Evolutionary conservation across 2,797 vertebrate species (phyloP), one percentile per base, ranked within the genome.

Genomic region (Lycodopsis pacificus): DNA sequence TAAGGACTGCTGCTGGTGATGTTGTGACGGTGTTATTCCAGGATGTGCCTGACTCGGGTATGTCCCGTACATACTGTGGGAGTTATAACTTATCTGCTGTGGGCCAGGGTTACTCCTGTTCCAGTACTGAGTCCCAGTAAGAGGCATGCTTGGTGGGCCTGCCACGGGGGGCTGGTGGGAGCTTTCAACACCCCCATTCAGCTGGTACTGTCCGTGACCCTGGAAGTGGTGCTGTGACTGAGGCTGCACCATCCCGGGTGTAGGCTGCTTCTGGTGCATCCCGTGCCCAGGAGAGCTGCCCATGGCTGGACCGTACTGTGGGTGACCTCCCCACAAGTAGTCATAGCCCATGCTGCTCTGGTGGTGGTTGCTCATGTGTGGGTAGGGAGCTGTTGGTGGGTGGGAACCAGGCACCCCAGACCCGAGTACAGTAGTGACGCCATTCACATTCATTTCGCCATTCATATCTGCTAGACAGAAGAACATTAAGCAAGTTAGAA

Each of bases 401-500:
- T 96, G 96, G 85, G 96, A 94, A 92, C 96, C 96, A 93, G 97
- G 93, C 90, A 96, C 95, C 89, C 96, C 94, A 88, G 96, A 96
- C 94, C 97, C 97, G 66, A 95, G 96, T 96, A 97, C 97, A 97
- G 97, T 97, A 97, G 97, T 96, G 95, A 97, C 95, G 94, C 97
- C 98, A 94, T 99, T 99, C 94, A 98, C 97, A 96, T 98, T 98
- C 96, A 97, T 95, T 93, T 97, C 97, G 92, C 97, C 96, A 89
- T 98, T 99, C 93, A 98, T 93, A 96, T 97, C 98, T 99, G 94
- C 13, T 27, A 25, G 76, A 87, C 14, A 87, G 15, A 87, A 66
- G 49, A 71, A 56, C 10, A 81, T 38, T 30, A 51, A n/a, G 15
- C 2, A 27, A 25, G 6, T 76, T 53, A 14, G 14, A 53, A 56